These are phyloP conservation scores for Hozukius guyotensis DNA, from an alignment of 2,797 vertebrate genomes.

Conservation along the genomic window DNA sequence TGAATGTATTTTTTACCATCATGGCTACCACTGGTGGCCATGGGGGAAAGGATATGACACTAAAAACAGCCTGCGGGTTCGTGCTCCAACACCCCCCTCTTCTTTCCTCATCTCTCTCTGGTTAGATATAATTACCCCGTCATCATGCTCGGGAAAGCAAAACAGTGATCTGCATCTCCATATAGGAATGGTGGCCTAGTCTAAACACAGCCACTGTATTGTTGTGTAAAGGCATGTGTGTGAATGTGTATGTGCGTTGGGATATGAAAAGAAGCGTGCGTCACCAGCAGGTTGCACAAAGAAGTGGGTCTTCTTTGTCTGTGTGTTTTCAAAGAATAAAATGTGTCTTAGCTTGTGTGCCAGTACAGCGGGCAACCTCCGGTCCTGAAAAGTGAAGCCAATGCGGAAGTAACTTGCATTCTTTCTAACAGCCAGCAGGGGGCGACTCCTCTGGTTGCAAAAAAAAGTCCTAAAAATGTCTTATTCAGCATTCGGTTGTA, in stretches of 20 bases:
- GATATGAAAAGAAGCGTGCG: slow-evolving; percentile 31
- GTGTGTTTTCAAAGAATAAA: neutral
- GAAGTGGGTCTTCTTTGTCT: neutral
- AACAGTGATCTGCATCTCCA: slow-evolving; percentile 75
- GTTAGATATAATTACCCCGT: slow-evolving; percentile 70
- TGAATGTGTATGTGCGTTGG: neutral
- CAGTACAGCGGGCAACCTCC: no score
- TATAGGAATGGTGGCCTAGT: slow-evolving; percentile 68
- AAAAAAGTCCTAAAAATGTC: neutral
- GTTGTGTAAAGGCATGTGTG: neutral
- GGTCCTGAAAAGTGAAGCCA: no score
- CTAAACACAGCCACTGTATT: slow-evolving; percentile 67
- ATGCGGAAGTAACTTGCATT: neutral
- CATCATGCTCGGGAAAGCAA: slow-evolving; percentile 69
- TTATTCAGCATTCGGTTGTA: no score
- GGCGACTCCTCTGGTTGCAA: neutral
- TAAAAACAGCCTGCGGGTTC: slow-evolving; percentile 18
- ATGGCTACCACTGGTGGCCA: neutral
- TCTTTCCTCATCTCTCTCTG: slow-evolving; percentile 35
- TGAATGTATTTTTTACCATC: neutral
- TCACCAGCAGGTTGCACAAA: neutral
- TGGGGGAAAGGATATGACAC: neutral
- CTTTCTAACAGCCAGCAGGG: neutral
- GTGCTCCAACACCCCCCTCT: neutral
- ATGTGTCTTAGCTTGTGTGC: neutral